These are phyloP conservation scores for Aldabrachelys gigantea DNA, from an alignment of 2,113 vertebrate species.

Conservation along the genomic window DNA sequence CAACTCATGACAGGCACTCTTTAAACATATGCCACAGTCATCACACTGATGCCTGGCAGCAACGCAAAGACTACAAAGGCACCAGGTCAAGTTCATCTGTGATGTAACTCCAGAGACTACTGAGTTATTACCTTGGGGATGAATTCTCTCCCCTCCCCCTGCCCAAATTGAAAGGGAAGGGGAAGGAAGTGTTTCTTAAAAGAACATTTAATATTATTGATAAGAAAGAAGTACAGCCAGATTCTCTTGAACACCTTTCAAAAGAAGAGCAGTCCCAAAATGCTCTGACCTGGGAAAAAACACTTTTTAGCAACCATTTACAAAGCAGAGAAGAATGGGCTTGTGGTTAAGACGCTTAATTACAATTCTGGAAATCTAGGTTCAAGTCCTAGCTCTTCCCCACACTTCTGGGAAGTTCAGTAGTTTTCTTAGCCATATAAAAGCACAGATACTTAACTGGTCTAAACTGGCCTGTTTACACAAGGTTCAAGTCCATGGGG, in stretches of 20 bases:
- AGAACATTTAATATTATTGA: neutral
- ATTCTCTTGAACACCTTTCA: neutral
- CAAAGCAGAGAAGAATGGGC: neutral
- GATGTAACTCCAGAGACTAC: neutral
- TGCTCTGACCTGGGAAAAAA: neutral
- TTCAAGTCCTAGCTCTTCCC: neutral
- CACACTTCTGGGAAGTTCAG: neutral
- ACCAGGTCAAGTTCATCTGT: constrained; percentile 15
- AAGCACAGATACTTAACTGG: neutral
- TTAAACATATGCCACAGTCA: constrained; percentile 16
- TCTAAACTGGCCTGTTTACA: neutral
- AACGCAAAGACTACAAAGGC: neutral
- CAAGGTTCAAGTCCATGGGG: neutral
- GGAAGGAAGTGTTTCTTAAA: neutral
- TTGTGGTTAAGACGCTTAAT: neutral
- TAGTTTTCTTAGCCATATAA: neutral
- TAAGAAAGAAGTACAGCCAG: neutral
- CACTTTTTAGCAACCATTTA: neutral
- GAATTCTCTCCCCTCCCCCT: neutral
- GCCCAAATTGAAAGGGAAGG: neutral
- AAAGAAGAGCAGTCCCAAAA: neutral
- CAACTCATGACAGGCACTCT: neutral
- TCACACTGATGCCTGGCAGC: neutral
- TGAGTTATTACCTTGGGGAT: constrained; percentile 31
- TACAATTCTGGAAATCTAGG: neutral